Base-by-base conservation (phyloP, 2,113 vertebrate genomes). In the Dunckerocampus dactyliophorus region DNA sequence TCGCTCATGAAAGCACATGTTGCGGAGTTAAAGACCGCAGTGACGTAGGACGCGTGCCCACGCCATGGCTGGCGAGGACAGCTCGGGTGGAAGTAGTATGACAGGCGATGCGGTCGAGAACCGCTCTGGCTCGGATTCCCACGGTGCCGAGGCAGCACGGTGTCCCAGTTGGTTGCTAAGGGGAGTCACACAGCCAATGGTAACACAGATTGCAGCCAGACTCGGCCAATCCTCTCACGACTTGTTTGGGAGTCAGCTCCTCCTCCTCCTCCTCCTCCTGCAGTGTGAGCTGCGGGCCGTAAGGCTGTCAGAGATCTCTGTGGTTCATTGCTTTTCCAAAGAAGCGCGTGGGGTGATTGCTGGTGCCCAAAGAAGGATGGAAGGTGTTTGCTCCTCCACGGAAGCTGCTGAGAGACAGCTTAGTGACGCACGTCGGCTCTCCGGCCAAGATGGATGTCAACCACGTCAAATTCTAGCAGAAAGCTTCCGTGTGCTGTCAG, bases 191-290 rank as follows among this genome's bases (percentile, higher is more conserved):
- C 82, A 74, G 77, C 80, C 76, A 70, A 75, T 76, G 61, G 49
- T 61, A 46, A 67, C 31, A 20, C 67, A 72, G 75, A 79, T 72
- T 80, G 72, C 55, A 59, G 59, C 14, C 5, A 49, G 50, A 69
- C 57, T 68, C 65, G 62, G 77, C 71, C 71, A 83, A 84, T 71
- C 63, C 48, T 50, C 64, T 37, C 64, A 63, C 76, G 71, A 74
- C 64, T 77, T 74, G 75, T 80, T 82, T 69, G 76, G 71, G 46
- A 58, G 77, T 82, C 63, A 59, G 55, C 58, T 54, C 56, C 67
- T 67, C 48, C 59, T 52, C 1, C 24, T 67, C 71, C 42, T 67
- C 59, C 53, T 53, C 24, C 24, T 28, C 24, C 24, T 28, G 21
- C 51, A 4, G 28, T 53, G 31, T 55, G 53, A 37, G 31, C 11